Conservation (phyloP, 1,140 invertebrate genomes). For the Aphelenchoides avenae region DNA sequence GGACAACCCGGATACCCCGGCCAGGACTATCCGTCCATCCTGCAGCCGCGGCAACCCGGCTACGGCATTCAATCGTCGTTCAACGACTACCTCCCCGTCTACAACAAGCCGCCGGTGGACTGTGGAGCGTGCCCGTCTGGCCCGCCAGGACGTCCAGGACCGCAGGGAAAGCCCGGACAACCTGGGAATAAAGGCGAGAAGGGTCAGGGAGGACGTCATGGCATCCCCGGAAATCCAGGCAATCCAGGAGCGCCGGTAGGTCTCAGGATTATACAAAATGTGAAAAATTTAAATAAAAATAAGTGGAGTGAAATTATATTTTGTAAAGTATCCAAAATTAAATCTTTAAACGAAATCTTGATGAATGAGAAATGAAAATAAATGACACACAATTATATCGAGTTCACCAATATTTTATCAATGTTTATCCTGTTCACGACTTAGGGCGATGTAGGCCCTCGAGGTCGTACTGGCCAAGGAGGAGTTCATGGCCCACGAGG, state of each 20-base stretch:
- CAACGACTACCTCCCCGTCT: not conserved
- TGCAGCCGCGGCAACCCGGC: not conserved
- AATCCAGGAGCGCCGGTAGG: slow-evolving; percentile 6
- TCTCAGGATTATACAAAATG: no score
- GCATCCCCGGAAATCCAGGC: slow-evolving; percentile 9
- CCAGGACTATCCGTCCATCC: slow-evolving; percentile 22
- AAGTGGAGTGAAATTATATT: no score
- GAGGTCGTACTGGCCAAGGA: slow-evolving; percentile 13
- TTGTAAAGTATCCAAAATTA: no score
- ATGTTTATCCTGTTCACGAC: no score
- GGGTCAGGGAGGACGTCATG: slow-evolving; percentile 4
- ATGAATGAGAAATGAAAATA: no score
- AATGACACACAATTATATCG: no score
- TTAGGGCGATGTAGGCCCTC: slow-evolving; percentile 14
- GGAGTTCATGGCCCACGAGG: slow-evolving; percentile 11
- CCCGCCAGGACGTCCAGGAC: not conserved
- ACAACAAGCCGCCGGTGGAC: slow-evolving; percentile 5
- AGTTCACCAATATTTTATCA: no score
- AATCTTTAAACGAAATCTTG: no score
- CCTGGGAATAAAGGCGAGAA: slow-evolving; percentile 12
- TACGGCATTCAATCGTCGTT: slow-evolving; percentile 3
- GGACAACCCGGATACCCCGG: slow-evolving; percentile 20
- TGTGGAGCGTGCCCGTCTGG: slow-evolving; percentile 15
- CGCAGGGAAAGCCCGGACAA: slow-evolving; percentile 15
- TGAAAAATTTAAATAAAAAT: no score